Percentiles rank a stretch among this genome's conserved stretches.
Evolutionary conservation across 2,888 invertebrate species (phyloP).

Genomic region (Brachyopa scutellaris): DNA sequence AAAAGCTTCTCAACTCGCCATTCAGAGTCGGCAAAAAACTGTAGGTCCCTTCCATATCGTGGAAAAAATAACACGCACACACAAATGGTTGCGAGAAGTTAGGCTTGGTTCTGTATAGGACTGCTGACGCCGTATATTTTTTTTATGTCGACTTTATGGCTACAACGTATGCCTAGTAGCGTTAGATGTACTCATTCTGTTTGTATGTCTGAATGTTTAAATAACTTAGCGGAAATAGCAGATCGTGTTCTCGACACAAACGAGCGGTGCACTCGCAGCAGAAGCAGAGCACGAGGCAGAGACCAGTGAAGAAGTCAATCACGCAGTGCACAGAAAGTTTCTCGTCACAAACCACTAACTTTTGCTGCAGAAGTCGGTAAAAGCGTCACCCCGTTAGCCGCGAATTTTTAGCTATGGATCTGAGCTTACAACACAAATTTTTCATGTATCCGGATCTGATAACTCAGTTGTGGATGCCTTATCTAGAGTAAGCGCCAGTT

Average conservation of each 20-base stretch:
- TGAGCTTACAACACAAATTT: constrained; percentile 34
- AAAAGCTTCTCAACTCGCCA: too few species aligned
- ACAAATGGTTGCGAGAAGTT: too few species aligned
- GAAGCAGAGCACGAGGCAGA: too few species aligned
- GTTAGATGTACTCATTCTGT: neutral
- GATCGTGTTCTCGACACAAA: neutral
- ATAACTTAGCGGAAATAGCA: constrained; percentile 3
- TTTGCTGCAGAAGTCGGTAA: constrained; percentile 74
- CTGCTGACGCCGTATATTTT: too few species aligned
- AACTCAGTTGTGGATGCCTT: constrained; percentile 39
- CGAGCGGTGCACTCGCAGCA: too few species aligned
- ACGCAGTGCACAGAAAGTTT: neutral
- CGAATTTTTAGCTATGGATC: constrained; percentile 76
- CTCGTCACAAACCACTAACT: constrained; percentile 45
- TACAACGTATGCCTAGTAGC: neutral
- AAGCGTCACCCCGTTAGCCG: constrained; percentile 77
- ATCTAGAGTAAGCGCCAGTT: constrained; percentile 71
- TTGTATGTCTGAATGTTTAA: neutral
- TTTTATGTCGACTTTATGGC: too few species aligned
- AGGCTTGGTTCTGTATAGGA: too few species aligned
- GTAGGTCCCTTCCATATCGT: too few species aligned
- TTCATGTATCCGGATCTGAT: constrained; percentile 47
- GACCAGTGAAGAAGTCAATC: too few species aligned
- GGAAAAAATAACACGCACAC: too few species aligned
- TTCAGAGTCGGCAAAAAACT: too few species aligned